phyloP scores from a whole-genome alignment of 2,888 invertebrate genomes.

The Hipparchia sbordonii region DNA sequence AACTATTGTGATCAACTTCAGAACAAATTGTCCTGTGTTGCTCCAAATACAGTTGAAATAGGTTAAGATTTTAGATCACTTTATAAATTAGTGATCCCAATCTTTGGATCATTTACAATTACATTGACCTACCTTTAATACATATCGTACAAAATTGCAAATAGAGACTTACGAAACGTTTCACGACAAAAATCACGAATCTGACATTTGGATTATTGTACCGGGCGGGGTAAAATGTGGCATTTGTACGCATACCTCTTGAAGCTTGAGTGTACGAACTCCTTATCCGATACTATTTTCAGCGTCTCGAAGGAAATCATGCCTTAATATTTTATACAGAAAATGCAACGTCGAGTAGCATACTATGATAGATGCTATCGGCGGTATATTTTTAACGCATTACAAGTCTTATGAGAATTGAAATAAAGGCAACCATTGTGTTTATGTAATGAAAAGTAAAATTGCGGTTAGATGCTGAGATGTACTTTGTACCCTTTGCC shows the following conservation, averaged over 20 bases:
- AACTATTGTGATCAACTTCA: neutral
- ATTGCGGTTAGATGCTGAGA: conserved; percentile 20
- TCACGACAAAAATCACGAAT: conserved; percentile 79
- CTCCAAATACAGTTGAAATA: neutral
- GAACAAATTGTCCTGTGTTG: neutral
- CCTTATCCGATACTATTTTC: conserved; percentile 18
- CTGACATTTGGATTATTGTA: conserved; percentile 76
- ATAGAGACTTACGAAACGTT: conserved; percentile 68
- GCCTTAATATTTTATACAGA: neutral
- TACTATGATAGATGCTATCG: neutral
- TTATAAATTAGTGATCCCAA: too few relatives aligned
- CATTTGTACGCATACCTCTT: conserved; percentile 68
- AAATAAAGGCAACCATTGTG: conserved; percentile 28
- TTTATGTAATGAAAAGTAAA: conserved; percentile 26
- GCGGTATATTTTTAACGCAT: conserved; percentile 18
- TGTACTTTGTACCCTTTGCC: conserved; percentile 22
- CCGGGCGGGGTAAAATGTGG: conserved; percentile 69
- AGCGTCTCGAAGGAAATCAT: neutral
- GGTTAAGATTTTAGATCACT: too few relatives aligned
- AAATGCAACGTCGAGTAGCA: neutral
- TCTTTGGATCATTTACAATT: conserved; percentile 19
- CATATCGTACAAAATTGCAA: conserved; percentile 47
- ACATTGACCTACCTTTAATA: conserved; percentile 28
- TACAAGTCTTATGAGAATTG: conserved; percentile 26
- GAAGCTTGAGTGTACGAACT: conserved; percentile 29